Evolutionary conservation across 2,113 vertebrate genomes (phyloP).

Genomic region (Mionectes macconnelli): DNA sequence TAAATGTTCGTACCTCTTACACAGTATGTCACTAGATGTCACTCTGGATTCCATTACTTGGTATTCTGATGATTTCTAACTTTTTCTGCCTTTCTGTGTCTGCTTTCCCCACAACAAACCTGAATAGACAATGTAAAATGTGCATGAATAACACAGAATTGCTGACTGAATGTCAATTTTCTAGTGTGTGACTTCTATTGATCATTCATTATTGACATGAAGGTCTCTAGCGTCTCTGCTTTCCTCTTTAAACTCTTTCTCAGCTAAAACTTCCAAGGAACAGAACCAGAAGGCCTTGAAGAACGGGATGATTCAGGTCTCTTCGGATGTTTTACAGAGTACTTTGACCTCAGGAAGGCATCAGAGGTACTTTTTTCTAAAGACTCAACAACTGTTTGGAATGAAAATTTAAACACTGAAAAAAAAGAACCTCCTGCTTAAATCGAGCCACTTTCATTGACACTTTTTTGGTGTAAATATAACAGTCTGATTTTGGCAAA

Average conservation of each 20-base stretch:
- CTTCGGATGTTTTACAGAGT: conserved; percentile 77
- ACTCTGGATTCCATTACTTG: conserved; percentile 76
- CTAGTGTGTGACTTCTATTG: conserved; percentile 78
- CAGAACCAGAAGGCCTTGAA: conserved; percentile 68
- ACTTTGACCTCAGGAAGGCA: conserved; percentile 76
- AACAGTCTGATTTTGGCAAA: conserved; percentile 23
- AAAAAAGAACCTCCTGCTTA: conserved; percentile 23
- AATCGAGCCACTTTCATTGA: conserved; percentile 43
- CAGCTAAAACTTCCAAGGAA: conserved; percentile 78
- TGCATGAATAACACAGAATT: conserved; percentile 71
- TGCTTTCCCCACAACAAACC: conserved; percentile 37
- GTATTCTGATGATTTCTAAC: conserved; percentile 59
- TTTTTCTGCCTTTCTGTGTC: conserved; percentile 60
- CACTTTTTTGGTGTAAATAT: conserved; percentile 36
- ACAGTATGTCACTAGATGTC: conserved; percentile 77
- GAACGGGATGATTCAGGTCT: conserved; percentile 71
- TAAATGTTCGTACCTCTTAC: conserved; percentile 60
- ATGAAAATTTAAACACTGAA: conserved; percentile 68
- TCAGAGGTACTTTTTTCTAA: conserved; percentile 68
- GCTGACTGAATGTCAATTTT: conserved; percentile 83
- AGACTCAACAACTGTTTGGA: conserved; percentile 68
- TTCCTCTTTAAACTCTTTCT: conserved; percentile 77
- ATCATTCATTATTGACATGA: conserved; percentile 82
- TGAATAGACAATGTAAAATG: conserved; percentile 70
- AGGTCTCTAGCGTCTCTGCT: conserved; percentile 76